A percentile compares a stretch with the other conserved stretches of the same genome.
Evolutionary conservation across 1,140 invertebrate species (phyloP).

Genomic region (Heliconius nattereri): DNA sequence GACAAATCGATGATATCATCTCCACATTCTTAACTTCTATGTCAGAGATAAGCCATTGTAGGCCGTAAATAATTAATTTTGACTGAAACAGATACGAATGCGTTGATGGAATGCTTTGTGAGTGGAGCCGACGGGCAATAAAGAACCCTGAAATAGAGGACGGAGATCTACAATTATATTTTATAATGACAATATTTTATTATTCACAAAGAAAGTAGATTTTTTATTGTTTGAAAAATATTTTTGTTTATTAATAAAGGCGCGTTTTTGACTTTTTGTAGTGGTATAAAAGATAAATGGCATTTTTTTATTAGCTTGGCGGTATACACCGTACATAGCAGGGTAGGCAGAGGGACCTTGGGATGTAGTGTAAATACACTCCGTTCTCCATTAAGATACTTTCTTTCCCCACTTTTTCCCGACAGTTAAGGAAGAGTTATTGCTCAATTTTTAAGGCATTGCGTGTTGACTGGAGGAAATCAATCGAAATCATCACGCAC

Average conservation of each 20-base stretch:
- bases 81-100: slow-evolving; percentile 23
- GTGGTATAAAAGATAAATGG: neutral
- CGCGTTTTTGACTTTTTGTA: neutral
- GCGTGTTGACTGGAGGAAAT: no score
- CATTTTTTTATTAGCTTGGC: no score
- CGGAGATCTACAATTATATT: neutral
- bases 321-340: no score
- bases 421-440: no score
- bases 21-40: neutral
- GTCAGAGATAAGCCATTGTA: slow-evolving; percentile 1
- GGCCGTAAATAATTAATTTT: slow-evolving; percentile 25
- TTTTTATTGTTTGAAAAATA: neutral
- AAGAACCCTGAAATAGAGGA: neutral
- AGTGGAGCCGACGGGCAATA: slow-evolving; percentile 17
- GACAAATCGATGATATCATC: no score
- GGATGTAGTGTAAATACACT: no score
- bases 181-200: neutral
- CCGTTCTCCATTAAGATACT: no score
- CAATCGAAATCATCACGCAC: no score
- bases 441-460: no score
- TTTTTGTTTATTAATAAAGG: neutral
- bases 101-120: slow-evolving; percentile 21
- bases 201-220: neutral
- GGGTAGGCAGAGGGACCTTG: no score
- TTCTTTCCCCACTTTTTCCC: no score